These are phyloP conservation scores for Actinernus sp. DNA, from an alignment of 92 coral and sea anemone species.

Conservation along the genomic window DNA sequence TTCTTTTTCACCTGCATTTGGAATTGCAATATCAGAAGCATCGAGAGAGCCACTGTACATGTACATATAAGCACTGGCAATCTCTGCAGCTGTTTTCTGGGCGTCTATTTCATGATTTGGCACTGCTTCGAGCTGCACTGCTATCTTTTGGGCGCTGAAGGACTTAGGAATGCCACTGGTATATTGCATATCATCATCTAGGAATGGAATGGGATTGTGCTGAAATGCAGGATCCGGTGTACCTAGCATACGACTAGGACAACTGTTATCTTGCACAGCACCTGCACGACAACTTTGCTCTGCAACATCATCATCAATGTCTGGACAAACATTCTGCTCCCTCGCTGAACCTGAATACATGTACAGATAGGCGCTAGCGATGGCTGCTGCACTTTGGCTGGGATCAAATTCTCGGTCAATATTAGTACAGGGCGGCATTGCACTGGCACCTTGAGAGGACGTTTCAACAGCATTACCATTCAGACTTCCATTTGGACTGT, in stretches of 20 bases:
- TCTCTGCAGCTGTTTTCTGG: neutral
- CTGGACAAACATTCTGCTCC: neutral
- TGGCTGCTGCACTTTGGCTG: neutral
- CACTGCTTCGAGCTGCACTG: too few relatives aligned
- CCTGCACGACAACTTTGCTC: too few relatives aligned
- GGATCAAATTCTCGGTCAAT: slow-evolving; percentile 1
- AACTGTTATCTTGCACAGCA: too few relatives aligned
- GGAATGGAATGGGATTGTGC: too few relatives aligned
- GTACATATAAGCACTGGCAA: slow-evolving; percentile 2
- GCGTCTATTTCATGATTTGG: too few relatives aligned
- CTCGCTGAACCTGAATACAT: neutral
- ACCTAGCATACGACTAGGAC: too few relatives aligned
- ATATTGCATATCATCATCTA: too few relatives aligned
- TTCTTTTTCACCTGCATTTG: too few relatives aligned
- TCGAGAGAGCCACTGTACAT: slow-evolving; percentile 2
- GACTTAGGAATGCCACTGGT: too few relatives aligned
- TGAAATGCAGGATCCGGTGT: too few relatives aligned
- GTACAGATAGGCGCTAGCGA: neutral
- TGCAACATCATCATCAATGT: neutral
- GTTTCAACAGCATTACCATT: neutral
- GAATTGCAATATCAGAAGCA: too few relatives aligned
- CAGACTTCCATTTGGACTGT: neutral
- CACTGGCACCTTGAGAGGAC: neutral
- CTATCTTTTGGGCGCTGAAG: too few relatives aligned
- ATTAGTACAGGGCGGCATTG: neutral